These are phyloP conservation scores for Dynastes maya DNA, from an alignment of 2,888 invertebrate genomes.

Conservation along the genomic window DNA sequence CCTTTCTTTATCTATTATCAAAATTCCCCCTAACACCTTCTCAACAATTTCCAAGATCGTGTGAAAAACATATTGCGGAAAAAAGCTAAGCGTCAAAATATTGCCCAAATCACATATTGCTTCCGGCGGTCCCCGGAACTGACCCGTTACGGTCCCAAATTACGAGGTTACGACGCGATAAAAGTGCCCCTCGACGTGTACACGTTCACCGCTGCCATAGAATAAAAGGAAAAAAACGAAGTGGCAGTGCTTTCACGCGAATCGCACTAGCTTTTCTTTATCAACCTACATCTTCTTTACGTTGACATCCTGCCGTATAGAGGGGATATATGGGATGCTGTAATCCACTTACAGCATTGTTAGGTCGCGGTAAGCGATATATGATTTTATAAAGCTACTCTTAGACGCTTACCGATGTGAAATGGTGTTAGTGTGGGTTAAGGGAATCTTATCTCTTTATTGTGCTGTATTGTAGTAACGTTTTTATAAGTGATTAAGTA, in stretches of 20 bases:
- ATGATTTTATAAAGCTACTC: too few relatives aligned
- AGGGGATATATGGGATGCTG: slow-evolving; percentile 14
- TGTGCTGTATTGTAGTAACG: too few relatives aligned
- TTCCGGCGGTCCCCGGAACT: slow-evolving; percentile 66
- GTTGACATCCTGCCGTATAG: slow-evolving; percentile 50
- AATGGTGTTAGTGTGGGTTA: too few relatives aligned
- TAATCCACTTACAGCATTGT: slow-evolving; percentile 45
- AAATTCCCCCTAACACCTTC: too few relatives aligned
- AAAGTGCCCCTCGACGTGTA: slow-evolving; percentile 61
- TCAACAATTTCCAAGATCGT: neutral
- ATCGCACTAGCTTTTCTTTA: slow-evolving; percentile 56
- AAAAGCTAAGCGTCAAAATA: slow-evolving; percentile 59
- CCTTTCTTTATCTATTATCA: too few relatives aligned
- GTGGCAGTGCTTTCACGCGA: slow-evolving; percentile 49
- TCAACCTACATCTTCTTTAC: slow-evolving; percentile 58
- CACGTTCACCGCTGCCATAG: slow-evolving; percentile 46
- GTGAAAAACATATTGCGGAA: slow-evolving; percentile 25
- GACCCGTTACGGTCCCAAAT: slow-evolving; percentile 66
- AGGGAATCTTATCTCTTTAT: too few relatives aligned
- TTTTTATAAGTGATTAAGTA: too few relatives aligned
- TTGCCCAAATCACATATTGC: slow-evolving; percentile 67
- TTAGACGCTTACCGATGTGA: too few relatives aligned
- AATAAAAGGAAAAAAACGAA: slow-evolving; percentile 52
- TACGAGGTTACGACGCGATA: slow-evolving; percentile 67
- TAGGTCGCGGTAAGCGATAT: neutral